Conservation (phyloP, 2,113 vertebrate genomes). For the Pagrus major region DNA sequence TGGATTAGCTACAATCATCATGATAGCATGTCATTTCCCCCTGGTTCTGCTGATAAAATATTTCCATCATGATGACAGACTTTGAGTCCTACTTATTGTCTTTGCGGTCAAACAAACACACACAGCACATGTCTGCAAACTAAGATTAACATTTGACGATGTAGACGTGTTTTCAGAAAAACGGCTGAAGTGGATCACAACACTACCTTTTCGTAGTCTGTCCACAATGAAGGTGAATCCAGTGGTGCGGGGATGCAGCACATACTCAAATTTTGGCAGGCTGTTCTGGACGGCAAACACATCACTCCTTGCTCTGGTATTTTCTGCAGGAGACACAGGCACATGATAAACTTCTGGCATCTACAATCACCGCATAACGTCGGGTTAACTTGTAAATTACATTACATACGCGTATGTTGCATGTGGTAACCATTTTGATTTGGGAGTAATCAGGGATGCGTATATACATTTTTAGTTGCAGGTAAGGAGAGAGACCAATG, state of each 20-base stretch:
- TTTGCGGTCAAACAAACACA: constrained; percentile 13
- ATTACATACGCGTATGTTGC: neutral
- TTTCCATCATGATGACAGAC: constrained; percentile 12
- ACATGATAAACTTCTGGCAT: neutral
- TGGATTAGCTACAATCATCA: constrained; percentile 41
- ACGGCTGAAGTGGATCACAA: constrained; percentile 9
- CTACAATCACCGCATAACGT: neutral
- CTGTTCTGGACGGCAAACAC: constrained; percentile 91
- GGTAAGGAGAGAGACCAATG: too few species aligned
- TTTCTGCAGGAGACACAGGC: constrained; percentile 84
- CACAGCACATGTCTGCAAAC: neutral
- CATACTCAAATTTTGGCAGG: constrained; percentile 91
- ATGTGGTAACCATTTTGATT: neutral
- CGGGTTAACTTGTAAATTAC: neutral
- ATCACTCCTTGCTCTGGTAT: constrained; percentile 91
- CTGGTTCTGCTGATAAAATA: constrained; percentile 42
- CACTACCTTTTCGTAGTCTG: constrained; percentile 92
- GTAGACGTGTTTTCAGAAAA: constrained; percentile 8
- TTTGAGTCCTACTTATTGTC: constrained; percentile 5
- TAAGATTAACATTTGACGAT: neutral
- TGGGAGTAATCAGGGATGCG: neutral
- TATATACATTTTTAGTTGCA: neutral
- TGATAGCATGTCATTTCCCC: constrained; percentile 16
- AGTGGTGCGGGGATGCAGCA: constrained; percentile 95
- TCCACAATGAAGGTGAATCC: constrained; percentile 97